phyloP scores from a whole-genome alignment of 2,888 invertebrate genomes.

The Emesis russula region DNA sequence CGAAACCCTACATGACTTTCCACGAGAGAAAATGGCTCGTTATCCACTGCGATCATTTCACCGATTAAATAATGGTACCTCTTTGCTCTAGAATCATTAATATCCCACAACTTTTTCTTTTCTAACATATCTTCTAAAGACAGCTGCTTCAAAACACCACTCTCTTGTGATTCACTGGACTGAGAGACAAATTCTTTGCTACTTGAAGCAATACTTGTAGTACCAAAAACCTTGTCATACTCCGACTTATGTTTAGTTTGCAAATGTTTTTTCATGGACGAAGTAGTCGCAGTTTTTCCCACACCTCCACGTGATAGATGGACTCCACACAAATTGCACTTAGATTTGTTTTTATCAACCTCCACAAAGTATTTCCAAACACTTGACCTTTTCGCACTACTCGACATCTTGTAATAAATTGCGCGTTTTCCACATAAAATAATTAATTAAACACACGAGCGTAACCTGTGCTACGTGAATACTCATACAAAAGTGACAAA shows the following conservation, averaged over 20 bases:
- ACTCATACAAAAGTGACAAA: no score
- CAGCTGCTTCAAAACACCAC: background rate
- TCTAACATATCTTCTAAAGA: conserved; percentile 1
- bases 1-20: background rate
- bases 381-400: background rate
- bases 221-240: background rate
- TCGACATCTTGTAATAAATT: no score
- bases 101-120: background rate
- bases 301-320: background rate
- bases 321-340: background rate
- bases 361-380: background rate
- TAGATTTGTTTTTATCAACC: background rate
- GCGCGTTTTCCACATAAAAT: no score
- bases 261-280: background rate
- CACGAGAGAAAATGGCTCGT: background rate
- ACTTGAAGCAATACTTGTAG: background rate
- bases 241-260: background rate
- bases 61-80: background rate
- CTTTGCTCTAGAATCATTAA: background rate
- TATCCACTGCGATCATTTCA: background rate
- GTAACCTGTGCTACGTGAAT: no score
- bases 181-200: background rate
- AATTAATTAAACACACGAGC: no score
- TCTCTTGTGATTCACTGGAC: background rate
- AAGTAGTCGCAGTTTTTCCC: background rate